These are phyloP conservation scores for Mycalesis mineus DNA, from an alignment of 2,888 invertebrate species.

Conservation along the genomic window DNA sequence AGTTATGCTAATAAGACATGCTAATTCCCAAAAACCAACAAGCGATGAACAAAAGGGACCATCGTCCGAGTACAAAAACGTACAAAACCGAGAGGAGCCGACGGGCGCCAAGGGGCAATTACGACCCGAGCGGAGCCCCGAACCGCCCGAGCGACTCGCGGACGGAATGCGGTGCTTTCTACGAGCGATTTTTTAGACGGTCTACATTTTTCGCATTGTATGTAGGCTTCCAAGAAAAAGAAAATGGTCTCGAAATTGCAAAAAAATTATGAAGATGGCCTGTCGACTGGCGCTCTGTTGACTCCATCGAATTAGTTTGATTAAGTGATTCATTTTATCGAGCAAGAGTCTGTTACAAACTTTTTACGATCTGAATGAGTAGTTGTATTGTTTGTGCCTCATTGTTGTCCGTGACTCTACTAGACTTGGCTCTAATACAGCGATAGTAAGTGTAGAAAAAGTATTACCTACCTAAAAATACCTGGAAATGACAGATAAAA, in stretches of 20 bases:
- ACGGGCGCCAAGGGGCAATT: conserved; percentile 75
- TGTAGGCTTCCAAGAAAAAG: conserved; percentile 40
- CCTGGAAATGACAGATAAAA: too few relatives aligned
- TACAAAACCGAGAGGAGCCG: conserved; percentile 55
- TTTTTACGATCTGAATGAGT: not conserved
- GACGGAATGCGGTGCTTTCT: conserved; percentile 44
- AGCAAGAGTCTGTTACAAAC: not conserved
- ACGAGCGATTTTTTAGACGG: conserved; percentile 45
- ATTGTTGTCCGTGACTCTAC: too few relatives aligned
- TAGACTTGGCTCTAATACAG: too few relatives aligned
- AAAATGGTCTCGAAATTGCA: conserved; percentile 16
- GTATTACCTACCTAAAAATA: too few relatives aligned
- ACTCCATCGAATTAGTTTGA: not conserved
- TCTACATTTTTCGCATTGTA: conserved; percentile 47
- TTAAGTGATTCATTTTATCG: not conserved
- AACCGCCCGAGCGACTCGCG: conserved; percentile 34
- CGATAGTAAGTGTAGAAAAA: too few relatives aligned
- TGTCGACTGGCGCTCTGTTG: not conserved
- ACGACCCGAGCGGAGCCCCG: conserved; percentile 50
- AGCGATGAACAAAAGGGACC: conserved; percentile 56
- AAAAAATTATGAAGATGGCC: not conserved
- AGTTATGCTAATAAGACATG: conserved; percentile 77
- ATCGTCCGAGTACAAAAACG: conserved; percentile 55
- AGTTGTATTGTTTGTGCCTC: too few relatives aligned
- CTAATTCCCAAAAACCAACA: conserved; percentile 78